Evolutionary conservation across 2,797 vertebrate species (phyloP), one percentile per base, ranked within the genome.

Genomic region (Pelobates cultripes): DNA sequence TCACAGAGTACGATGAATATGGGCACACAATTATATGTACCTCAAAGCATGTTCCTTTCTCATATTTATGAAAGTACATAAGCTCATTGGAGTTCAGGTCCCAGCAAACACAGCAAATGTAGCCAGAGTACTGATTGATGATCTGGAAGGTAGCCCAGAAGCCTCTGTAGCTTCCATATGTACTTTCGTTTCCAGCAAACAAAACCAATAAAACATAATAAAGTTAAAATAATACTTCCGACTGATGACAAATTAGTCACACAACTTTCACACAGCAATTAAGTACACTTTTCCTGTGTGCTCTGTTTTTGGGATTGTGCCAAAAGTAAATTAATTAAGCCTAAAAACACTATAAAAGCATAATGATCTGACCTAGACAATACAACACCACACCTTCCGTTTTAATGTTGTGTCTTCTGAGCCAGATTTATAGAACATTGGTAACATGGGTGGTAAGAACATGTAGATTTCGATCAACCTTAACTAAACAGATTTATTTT

Each of bases 141-240:
- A 77, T 78, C 74, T 87, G 85, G 78, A 74, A 51, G 66, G 42
- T 3, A 86, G 82, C 86, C 87, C 85, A 85, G 45, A 40, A 80
- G 80, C 70, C 75, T 79, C 57, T 53, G 28, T 69, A 70, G 42
- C 70, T 84, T 81, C 83, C 87, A 10, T 64, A 74, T 0, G 53
- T 60, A 77, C 40, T 86, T 78, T 40, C 78, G n/a, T 70, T 70
- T 79, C 67, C 68, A 71, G 60, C 72, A 83, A 79, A 83, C 77
- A 83, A 83, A 81, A 79, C 72, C 77, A 79, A 79, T 75, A 84
- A 76, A 63, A 60, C 73, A 75, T 76, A 71, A 76, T 79, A 79
- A 84, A 75, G 75, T 76, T 74, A 75, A 75, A 80, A 75, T 67
- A 79, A 76, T 60, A 66, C 60, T 80, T 72, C 73, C 68, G 73